Conservation (phyloP, 1,140 invertebrate species). For the Zeugodacus cucurbitae region DNA sequence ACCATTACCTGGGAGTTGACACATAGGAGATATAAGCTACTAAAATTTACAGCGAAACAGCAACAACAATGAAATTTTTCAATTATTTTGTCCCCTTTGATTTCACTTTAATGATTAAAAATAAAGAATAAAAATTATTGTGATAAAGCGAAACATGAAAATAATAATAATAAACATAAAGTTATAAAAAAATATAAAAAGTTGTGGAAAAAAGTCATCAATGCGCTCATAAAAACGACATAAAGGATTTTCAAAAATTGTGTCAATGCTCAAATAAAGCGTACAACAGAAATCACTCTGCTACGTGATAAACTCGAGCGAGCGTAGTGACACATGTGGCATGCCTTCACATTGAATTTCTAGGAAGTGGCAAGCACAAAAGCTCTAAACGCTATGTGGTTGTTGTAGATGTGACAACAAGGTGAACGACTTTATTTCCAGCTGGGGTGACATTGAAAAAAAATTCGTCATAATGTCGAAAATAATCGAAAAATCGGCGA, state of each 20-base stretch:
- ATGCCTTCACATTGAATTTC: background rate
- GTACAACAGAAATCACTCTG: slow-evolving; percentile 12
- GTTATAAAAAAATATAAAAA: background rate
- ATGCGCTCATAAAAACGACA: slow-evolving; percentile 28
- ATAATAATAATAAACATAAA: background rate
- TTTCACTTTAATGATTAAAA: slow-evolving; percentile 26
- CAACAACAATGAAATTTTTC: background rate
- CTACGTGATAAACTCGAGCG: background rate
- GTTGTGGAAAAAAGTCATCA: too few relatives aligned
- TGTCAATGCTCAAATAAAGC: slow-evolving; percentile 36
- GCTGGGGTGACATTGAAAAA: slow-evolving; percentile 34
- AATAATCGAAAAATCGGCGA: too few relatives aligned
- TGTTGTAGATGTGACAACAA: background rate
- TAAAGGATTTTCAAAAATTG: slow-evolving; percentile 33
- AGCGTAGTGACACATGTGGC: background rate
- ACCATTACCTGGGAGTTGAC: background rate
- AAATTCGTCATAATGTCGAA: slow-evolving; percentile 27
- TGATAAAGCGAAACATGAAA: background rate
- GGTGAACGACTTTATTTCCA: background rate
- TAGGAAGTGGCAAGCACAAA: slow-evolving; percentile 1
- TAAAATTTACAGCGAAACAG: slow-evolving; percentile 9
- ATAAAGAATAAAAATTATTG: background rate
- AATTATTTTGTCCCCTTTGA: background rate
- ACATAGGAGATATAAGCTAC: slow-evolving; percentile 21
- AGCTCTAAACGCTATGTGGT: background rate